Conservation (phyloP, 2,888 invertebrate genomes). For the Pyrrhia umbra region DNA sequence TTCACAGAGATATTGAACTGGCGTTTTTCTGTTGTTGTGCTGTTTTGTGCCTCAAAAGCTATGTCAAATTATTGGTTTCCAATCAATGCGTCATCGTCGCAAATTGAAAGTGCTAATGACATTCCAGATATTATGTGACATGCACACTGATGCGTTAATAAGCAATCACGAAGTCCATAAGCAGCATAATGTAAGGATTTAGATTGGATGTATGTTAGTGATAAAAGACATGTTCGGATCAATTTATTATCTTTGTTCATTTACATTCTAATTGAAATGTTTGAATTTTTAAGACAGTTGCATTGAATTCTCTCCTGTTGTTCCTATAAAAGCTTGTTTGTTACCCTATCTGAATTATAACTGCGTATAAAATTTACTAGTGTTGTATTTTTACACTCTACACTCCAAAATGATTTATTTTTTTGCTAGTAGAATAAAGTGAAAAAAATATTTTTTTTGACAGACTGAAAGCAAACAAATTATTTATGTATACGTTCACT, state of each 20-base stretch:
- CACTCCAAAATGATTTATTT: no score
- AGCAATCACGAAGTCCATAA: constrained; percentile 40
- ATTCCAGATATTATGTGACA: constrained; percentile 40
- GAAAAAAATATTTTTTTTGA: no score
- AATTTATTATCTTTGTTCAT: background rate
- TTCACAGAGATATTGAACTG: no score
- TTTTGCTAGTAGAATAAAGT: no score
- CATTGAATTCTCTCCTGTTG: no score
- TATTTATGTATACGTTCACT: constrained; percentile 49
- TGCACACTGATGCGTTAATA: constrained; percentile 29
- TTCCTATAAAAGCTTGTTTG: no score
- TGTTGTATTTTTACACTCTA: no score
- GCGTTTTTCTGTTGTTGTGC: background rate
- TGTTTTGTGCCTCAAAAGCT: constrained; percentile 16
- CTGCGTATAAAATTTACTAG: no score
- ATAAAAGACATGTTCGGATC: constrained; percentile 12
- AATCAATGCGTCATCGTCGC: constrained; percentile 38
- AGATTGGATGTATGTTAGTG: constrained; percentile 20
- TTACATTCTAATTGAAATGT: background rate
- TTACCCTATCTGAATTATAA: no score
- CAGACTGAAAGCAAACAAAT: constrained; percentile 47
- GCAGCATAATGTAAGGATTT: constrained; percentile 28
- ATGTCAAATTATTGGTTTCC: constrained; percentile 24
- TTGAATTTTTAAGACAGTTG: background rate
- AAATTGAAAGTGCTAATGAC: constrained; percentile 53